Evolutionary conservation across 2,797 vertebrate genomes (phyloP), one percentile per base, ranked within the genome.

Genomic region (Potorous gilbertii): DNA sequence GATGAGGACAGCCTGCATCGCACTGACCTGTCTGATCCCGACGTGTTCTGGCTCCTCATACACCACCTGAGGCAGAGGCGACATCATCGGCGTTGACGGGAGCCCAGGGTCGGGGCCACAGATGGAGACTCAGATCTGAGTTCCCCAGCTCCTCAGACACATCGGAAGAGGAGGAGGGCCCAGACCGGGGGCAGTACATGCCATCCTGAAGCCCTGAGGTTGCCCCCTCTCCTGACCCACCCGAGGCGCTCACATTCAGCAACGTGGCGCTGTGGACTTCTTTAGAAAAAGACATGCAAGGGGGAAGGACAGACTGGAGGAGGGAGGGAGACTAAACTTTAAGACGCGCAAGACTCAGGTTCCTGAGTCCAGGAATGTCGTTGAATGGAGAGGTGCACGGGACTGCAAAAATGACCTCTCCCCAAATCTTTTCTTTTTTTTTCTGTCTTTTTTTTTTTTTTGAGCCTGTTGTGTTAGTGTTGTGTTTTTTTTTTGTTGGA

Each of bases 41-140:
- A 99, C 98, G 99, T 99, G 98, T 99, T 99, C 95, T 99, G 99
- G 99, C 99, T 99, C 98, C 99, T 99, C 93, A 99, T 99, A 99
- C 99, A 99, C 97, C 99, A 99, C 99, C 99, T 99, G 99, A 99
- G 99, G 93, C 99, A 99, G 98, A 98, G 99, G 56, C 98, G 99
- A 96, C 99, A 99, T 62, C 98, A 98, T 95, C 98, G 99, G 98
- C 98, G 98, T 95, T 98, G 98, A 92, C 97, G 98, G 93, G 98
- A 99, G 21, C 97, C 98, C 0, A 98, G 99, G 97, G 98, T 98
- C 31, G 98, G 97, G 10, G 97, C 98, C 0, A 98, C 98, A 1
- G 99, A 99, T 0, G 99, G 98, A 0, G 99, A 99, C 97, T 99
- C 99, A 0, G 99, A 99, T n/a, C n/a, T 0, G 99, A 99, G 92